Evolutionary conservation across 2,113 vertebrate genomes (phyloP), one percentile per base, ranked within the genome.

Genomic region (Xenopus laevis): DNA sequence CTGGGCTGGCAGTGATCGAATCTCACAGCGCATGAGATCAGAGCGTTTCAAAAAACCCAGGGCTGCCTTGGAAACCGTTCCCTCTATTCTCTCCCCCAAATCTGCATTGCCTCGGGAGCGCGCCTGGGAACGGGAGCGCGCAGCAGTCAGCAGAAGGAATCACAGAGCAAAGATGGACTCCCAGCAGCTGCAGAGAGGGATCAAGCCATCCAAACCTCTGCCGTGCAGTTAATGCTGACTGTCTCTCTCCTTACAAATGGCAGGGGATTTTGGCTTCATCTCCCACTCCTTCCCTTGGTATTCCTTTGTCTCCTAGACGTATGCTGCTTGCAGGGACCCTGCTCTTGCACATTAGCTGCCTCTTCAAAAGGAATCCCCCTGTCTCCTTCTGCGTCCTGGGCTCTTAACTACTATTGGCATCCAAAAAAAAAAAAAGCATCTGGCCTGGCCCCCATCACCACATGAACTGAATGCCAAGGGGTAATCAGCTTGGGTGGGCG

Each of bases 141-240:
- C 82, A 79, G 64, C 23, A 27, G 23, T 27, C 23, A 27, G 23
- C 66, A 60, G 61, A 78, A 74, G 74, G 17, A 16, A 55, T 8
- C 17, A n/a, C 84, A 82, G 81, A 80, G 74, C 74, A 83, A 84
- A 85, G 81, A 88, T 89, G 85, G 87, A 89, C 83, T 80, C 83
- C 76, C 81, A 81, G 80, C 81, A 85, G 83, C 67, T 83, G 74
- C 74, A 71, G 81, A 81, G 84, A 81, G 81, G 72, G 72, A 68
- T 67, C 44, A 9, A 47, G n/a, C 10, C 72, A 52, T 65, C 72
- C 65, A 68, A 75, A 58, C 50, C 64, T 74, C 65, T 67, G 72
- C 64, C 59, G 55, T 59, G 58, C 30, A 13, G 27, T 21, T 61
- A 68, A 59, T 13, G 45, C 72, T n/a, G n/a, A n/a, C n/a, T 27